These are phyloP conservation scores for Trichosurus vulpecula DNA, from an alignment of 2,797 vertebrate species.

Conservation along the genomic window DNA sequence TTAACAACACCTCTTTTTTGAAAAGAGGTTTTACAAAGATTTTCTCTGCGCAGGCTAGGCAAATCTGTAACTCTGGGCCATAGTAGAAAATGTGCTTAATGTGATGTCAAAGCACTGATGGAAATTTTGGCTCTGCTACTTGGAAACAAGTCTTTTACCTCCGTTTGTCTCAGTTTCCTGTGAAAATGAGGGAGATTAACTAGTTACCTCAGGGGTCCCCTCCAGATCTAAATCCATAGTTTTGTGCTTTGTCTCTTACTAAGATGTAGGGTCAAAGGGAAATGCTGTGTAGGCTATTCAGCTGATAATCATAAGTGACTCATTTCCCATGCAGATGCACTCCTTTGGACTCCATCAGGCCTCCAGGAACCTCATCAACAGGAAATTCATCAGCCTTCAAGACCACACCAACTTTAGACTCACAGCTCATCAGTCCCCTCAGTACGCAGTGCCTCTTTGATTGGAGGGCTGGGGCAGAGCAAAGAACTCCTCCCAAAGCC, in stretches of 20 bases:
- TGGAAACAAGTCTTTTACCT: neutral
- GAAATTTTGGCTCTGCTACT: neutral
- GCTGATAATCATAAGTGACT: neutral
- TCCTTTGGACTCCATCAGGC: neutral
- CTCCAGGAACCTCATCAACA: neutral
- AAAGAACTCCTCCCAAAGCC: neutral
- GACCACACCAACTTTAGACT: neutral
- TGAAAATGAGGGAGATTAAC: neutral
- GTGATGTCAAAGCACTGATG: neutral
- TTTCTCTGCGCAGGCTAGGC: neutral
- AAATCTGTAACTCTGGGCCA: neutral
- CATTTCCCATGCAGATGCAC: neutral
- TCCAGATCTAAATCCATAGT: neutral
- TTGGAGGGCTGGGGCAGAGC: neutral
- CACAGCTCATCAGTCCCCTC: neutral
- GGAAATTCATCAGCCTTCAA: neutral
- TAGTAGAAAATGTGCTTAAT: neutral
- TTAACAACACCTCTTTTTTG: neutral
- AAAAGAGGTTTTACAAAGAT: neutral
- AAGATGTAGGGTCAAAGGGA: neutral
- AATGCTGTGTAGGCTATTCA: neutral
- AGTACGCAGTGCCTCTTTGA: neutral
- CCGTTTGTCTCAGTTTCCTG: neutral
- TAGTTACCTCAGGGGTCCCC: neutral
- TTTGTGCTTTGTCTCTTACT: neutral